Base-by-base conservation (phyloP, 2,888 invertebrate species). In the Calliopum simillimum region DNA sequence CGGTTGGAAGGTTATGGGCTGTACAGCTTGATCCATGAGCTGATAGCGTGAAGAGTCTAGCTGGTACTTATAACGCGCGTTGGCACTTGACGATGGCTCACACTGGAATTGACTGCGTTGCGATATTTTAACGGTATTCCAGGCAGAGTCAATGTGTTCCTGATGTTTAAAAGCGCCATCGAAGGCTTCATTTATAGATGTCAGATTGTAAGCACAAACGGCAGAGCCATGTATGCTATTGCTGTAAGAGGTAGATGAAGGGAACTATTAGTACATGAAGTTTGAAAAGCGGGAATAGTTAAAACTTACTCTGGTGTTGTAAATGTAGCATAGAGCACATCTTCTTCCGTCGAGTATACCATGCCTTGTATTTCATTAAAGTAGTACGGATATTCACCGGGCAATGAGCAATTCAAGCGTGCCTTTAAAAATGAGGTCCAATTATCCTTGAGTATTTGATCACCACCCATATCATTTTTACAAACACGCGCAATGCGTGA, bases 371-470 rank as follows among this genome's bases (percentile, higher is more conserved):
- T 92, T 84, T 96, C 94, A 82, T 96, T 91, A 80, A 94, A 96
- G 85, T 94, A 92, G 86, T 95, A 96, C 0, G 96, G 95, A 82
- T 93, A 93, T 65, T 94, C 93, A 0, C 95, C 96, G 0, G 93
- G 93, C 14, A 94, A 86, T 0, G 95, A 93, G 80, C 96, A 96
- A 82, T 93, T 94, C 0, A 96, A 86, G 0, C 96, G 89, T 0
- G 96, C 95, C 86, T 96, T 96, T 16, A 94, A 87, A 84, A 94
- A 96, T 0, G 96, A 95, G n/a, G 95, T 94, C 96, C 97, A 97
- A 76, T 92, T 94, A 77, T 96, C 93, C 76, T 91, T 92, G 82
- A 94, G 88, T 84, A 94, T 89, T 70, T 91, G 87, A 77, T 91
- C 90, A 4, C 93, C 93, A n/a, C 94, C 94, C 3, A 89, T 88